Base-by-base conservation (phyloP, 2,113 vertebrate genomes). In the Chaetops frenatus region DNA sequence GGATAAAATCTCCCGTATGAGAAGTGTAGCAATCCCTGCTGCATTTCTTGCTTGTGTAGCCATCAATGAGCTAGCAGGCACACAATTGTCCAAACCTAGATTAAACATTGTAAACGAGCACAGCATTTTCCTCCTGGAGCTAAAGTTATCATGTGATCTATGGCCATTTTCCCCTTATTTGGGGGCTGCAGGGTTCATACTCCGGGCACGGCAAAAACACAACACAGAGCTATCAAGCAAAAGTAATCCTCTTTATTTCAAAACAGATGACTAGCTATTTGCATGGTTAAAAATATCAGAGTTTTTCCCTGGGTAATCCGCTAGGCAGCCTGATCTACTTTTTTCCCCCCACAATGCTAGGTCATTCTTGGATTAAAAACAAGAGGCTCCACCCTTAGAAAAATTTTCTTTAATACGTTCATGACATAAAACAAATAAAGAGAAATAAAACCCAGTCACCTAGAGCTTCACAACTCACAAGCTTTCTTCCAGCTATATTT, bases 251-350 rank as follows among this genome's bases (percentile, higher is more conserved):
- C 96, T 98, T 97, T 97, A 96, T 97, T 97, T 96, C 96, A 81
- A 95, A 97, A 96, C 97, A 97, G 96, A 98, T 96, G 96, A 98
- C 96, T 92, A 94, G 95, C 92, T 97, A 95, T 97, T 97, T 97
- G 94, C 94, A 92, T 95, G 90, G 96, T 95, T 98, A 98, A 98
- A 98, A 98, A 97, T 96, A 98, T 69, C 96, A 95, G 66, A 93
- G 92, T 98, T 98, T 97, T 96, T n/a, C 95, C 97, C 86, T 78
- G 71, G 96, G 57, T 97, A 97, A 97, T 97, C 97, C 60, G 5
- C 86, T 94, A 92, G 90, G 89, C 93, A 89, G 94, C 96, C 97
- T 97, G 94, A 79, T 88, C 95, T 95, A 73, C 86, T 95, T 89
- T 58, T 91, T 81, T n/a, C 29, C 29, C 25, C 50, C 25, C 23